A percentile compares a stretch with the other conserved stretches of the same genome.
Evolutionary conservation across 2,888 invertebrate species (phyloP).

Genomic region (Siphlonurus alternatus): DNA sequence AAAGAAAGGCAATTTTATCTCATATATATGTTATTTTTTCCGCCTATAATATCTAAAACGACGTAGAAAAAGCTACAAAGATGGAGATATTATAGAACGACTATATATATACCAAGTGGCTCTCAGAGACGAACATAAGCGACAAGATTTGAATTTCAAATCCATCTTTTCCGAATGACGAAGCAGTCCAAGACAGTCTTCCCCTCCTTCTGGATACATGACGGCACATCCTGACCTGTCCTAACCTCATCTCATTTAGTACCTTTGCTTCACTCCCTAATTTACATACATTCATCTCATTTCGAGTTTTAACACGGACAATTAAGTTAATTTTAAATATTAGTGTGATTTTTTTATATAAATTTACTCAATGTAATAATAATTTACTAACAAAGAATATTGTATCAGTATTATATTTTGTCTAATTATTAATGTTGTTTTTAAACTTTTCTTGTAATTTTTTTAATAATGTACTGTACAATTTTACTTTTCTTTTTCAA

Average conservation of each 20-base stretch:
- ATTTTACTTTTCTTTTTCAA: no score
- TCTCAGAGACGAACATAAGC: not conserved
- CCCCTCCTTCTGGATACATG: not conserved
- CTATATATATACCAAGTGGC: not conserved
- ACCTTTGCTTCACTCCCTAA: not conserved
- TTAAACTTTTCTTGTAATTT: no score
- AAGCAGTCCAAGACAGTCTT: no score
- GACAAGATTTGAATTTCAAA: conserved; percentile 1
- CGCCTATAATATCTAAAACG: not conserved
- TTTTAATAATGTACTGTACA: no score
- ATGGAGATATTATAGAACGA: not conserved
- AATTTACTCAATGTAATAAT: no score
- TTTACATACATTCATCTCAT: not conserved
- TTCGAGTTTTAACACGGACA: no score
- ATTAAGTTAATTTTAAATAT: no score
- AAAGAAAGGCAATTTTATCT: conserved; percentile 1
- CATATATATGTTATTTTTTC: not conserved
- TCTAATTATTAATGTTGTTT: no score
- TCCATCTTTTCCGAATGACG: not conserved
- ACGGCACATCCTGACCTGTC: not conserved
- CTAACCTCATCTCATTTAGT: not conserved
- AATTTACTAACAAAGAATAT: no score
- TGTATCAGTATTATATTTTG: no score
- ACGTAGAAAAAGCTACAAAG: not conserved
- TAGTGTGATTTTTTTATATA: no score